phyloP scores from a whole-genome alignment of 2,888 invertebrate genomes.

The Netelia virgata region DNA sequence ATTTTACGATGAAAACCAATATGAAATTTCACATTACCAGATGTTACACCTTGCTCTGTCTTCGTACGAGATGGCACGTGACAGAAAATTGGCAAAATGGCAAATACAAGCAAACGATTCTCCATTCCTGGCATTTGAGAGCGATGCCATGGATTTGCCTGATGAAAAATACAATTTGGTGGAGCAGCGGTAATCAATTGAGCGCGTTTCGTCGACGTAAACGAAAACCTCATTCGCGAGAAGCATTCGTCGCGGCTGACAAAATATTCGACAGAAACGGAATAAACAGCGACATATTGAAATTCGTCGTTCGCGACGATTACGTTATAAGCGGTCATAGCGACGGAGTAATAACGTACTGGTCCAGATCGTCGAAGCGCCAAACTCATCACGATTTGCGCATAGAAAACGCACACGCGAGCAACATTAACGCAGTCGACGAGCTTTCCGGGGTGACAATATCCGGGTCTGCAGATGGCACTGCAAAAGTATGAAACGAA shows the following conservation, averaged over 20 bases:
- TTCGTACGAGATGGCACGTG: slow-evolving; percentile 83
- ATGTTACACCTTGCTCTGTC: slow-evolving; percentile 80
- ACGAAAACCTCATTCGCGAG: slow-evolving; percentile 37
- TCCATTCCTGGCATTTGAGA: slow-evolving; percentile 84
- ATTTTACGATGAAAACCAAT: not conserved
- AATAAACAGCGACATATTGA: slow-evolving; percentile 83
- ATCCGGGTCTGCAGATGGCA: slow-evolving; percentile 85
- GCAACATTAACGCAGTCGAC: slow-evolving; percentile 85
- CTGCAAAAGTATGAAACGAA: slow-evolving; percentile 81
- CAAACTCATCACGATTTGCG: slow-evolving; percentile 72
- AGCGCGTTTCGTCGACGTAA: slow-evolving; percentile 74
- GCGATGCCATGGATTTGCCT: slow-evolving; percentile 87
- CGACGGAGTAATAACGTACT: slow-evolving; percentile 84
- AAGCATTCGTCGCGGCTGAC: slow-evolving; percentile 77
- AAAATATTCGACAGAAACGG: slow-evolving; percentile 73
- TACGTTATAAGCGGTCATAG: slow-evolving; percentile 84
- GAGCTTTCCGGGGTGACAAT: slow-evolving; percentile 81
- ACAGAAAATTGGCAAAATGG: slow-evolving; percentile 87
- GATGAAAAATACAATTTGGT: slow-evolving; percentile 86
- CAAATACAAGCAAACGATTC: slow-evolving; percentile 85
- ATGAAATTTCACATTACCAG: slow-evolving; percentile 68
- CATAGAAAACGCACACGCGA: slow-evolving; percentile 79
- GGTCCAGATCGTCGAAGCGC: slow-evolving; percentile 69
- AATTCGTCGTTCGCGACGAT: slow-evolving; percentile 84
- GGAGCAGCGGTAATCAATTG: slow-evolving; percentile 85